Percentiles rank a stretch among this genome's conserved stretches.
Conservation (phyloP, 2,888 invertebrate species). For the Leucozona laternaria region DNA sequence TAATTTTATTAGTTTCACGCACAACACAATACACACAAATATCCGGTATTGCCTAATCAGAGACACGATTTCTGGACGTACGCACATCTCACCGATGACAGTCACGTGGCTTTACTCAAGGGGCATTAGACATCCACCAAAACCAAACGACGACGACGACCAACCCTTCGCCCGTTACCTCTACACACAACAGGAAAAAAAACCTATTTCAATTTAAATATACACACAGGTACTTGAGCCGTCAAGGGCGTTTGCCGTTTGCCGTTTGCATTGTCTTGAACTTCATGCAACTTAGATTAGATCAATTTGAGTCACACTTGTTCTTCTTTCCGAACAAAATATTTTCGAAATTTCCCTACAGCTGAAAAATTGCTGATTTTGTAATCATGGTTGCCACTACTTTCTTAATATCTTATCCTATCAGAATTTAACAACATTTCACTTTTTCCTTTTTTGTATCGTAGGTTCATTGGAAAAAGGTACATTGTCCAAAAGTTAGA, state of each 20-base stretch:
- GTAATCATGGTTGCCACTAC: not conserved
- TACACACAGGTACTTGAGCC: conserved; percentile 71
- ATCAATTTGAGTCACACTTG: conserved; percentile 70
- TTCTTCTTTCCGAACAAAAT: conserved; percentile 44
- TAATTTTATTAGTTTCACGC: conserved; percentile 74
- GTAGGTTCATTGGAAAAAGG: too few relatives aligned
- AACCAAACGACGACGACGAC: conserved; percentile 10
- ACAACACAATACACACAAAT: conserved; percentile 28
- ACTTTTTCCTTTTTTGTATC: too few relatives aligned
- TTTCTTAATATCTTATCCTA: not conserved
- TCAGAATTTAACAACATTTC: too few relatives aligned
- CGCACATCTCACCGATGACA: conserved; percentile 82
- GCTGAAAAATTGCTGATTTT: conserved; percentile 48
- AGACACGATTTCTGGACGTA: conserved; percentile 82
- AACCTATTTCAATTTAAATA: conserved; percentile 66
- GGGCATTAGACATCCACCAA: conserved; percentile 75
- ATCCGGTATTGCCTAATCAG: conserved; percentile 79
- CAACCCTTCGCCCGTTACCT: conserved; percentile 49
- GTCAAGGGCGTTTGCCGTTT: conserved; percentile 53
- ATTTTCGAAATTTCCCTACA: conserved; percentile 22
- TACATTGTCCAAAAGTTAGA: too few relatives aligned
- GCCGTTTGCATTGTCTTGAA: conserved; percentile 61
- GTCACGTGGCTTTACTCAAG: conserved; percentile 83
- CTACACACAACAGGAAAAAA: not conserved
- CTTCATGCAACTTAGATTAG: conserved; percentile 67